These are phyloP conservation scores for Prosopocoilus inquinatus DNA, from an alignment of 2,888 invertebrate genomes.

Conservation along the genomic window DNA sequence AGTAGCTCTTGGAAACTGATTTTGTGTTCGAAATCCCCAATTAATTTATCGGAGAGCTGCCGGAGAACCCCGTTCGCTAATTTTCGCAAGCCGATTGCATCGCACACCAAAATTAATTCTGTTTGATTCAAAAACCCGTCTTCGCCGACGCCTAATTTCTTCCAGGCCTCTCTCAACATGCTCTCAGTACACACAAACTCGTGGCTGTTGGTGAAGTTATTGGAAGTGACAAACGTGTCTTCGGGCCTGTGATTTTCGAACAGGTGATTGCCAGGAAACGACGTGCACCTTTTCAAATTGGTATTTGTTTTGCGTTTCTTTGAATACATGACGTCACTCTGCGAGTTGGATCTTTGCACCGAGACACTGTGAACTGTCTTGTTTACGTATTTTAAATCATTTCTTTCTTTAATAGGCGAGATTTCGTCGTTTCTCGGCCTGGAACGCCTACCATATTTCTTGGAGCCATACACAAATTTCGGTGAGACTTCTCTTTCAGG, in stretches of 20 bases:
- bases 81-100: constrained; percentile 65
- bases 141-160: constrained; percentile 59
- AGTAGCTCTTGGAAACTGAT: constrained; percentile 67
- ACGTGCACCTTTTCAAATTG: constrained; percentile 58
- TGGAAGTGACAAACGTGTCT: constrained; percentile 42
- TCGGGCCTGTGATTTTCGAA: constrained; percentile 31
- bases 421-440: constrained; percentile 56
- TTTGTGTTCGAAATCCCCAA: constrained; percentile 61
- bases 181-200: constrained; percentile 54
- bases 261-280: constrained; percentile 51
- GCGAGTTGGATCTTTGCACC: constrained; percentile 58
- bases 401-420: constrained; percentile 47
- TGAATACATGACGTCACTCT: constrained; percentile 55
- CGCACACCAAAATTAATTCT: constrained; percentile 64
- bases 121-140: constrained; percentile 62
- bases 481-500: constrained; percentile 72
- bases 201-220: constrained; percentile 41
- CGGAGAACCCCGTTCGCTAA: constrained; percentile 63
- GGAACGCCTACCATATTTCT: constrained; percentile 73
- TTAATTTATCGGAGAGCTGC: constrained; percentile 65
- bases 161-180: constrained; percentile 64
- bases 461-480: constrained; percentile 69
- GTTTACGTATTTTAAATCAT: constrained; percentile 39
- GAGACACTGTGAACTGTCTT: constrained; percentile 36
- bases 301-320: constrained; percentile 52